Evolutionary conservation across 2,888 invertebrate species (phyloP).

Genomic region (Torymus tubicola): DNA sequence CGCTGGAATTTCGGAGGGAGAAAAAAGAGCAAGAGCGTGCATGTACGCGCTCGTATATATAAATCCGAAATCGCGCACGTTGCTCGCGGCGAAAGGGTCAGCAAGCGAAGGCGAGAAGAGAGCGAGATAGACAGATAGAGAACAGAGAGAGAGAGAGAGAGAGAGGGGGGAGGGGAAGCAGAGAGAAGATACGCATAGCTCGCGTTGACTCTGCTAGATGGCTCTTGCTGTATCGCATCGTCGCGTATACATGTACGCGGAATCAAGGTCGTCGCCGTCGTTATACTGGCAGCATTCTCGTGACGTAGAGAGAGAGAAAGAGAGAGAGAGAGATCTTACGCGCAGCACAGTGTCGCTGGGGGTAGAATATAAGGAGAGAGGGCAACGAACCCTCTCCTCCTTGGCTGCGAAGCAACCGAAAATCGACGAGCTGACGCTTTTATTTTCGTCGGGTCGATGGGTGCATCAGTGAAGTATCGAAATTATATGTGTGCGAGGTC

Average conservation of each 20-base stretch:
- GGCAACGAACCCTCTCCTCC: too few relatives aligned
- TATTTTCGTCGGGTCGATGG: too few relatives aligned
- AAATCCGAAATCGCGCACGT: conserved; percentile 7
- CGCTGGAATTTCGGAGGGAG: not conserved
- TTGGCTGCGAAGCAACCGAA: too few relatives aligned
- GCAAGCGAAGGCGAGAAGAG: conserved; percentile 5
- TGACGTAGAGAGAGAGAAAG: not conserved
- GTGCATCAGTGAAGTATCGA: too few relatives aligned
- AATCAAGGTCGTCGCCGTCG: conserved; percentile 22
- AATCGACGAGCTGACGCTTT: too few relatives aligned
- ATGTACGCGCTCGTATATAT: not conserved
- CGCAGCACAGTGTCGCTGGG: not conserved
- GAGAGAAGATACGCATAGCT: conserved; percentile 1
- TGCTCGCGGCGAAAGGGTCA: not conserved
- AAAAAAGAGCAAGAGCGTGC: not conserved
- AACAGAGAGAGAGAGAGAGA: not conserved
- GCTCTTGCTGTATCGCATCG: conserved; percentile 38
- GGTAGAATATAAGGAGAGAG: too few relatives aligned
- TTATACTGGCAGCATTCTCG: not conserved
- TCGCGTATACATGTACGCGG: not conserved
- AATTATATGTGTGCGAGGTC: too few relatives aligned
- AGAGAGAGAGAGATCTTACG: not conserved
- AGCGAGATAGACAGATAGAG: not conserved
- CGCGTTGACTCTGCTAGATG: conserved; percentile 34
- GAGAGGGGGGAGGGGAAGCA: not conserved